Evolutionary conservation across 2,888 invertebrate genomes (phyloP), one percentile per base, ranked within the genome.

Genomic region (Papilio gigon): DNA sequence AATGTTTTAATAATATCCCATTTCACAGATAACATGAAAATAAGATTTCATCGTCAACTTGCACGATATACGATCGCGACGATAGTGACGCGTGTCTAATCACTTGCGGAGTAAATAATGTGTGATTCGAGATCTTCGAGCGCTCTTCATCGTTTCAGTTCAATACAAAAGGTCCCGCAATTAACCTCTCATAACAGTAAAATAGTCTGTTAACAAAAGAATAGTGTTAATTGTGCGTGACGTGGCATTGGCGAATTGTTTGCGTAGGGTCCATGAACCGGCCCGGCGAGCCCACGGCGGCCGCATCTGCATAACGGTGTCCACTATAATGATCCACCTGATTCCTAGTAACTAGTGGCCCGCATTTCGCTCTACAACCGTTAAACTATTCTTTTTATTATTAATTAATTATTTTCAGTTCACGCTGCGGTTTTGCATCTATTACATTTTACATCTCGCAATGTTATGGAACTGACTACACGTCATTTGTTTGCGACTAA

Each of bases 361-460:
- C 47, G 53, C 44, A 64, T 56, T 71, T 70, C 56, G 70, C 68
- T 61, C 22, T 40, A 33, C 44, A 60, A 72, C 71, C 72, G 72
- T 72, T 72, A 71, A 65, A 56, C 59, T 70, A 69, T 67, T 35
- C 33, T 53, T 50, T 66, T 37, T 47, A 27, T 56, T 25, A 61
- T 30, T 2, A 5, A 37, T 47, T 47, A 22, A 66, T 66, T 66
- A 50, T 66, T 59, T 27, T 14, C 53, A 9, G 17, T n/a, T 30
- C 9, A 56, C 30, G 8, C 14, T 25, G n/a, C 27, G 4, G 20
- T 25, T 8, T 50, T 25, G 1, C 9, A 25, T 27, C 5, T 22
- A 4, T 50, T 22, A n/a, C 11, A 1, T 8, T 35, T 11, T 6
- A 2, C 11, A 11, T 35, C 33, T 35, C 33, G 33, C n/a, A n/a